Evolutionary conservation across 2,797 vertebrate genomes (phyloP), one percentile per base, ranked within the genome.

Genomic region (Scleropages formosus): DNA sequence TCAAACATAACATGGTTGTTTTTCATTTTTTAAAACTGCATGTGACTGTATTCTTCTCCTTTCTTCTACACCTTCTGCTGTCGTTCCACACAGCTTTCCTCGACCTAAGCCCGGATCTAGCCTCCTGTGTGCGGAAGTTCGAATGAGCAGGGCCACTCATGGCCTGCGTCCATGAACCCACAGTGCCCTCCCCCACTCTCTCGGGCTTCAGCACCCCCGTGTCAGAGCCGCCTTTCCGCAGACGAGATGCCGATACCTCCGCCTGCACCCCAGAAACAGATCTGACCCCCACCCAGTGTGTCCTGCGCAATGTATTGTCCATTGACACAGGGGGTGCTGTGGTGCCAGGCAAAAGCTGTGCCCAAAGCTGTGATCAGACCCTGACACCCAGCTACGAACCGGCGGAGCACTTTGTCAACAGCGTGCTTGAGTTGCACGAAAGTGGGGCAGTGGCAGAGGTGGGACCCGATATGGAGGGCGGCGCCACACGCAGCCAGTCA

Each of bases 261-360:
- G 95, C 94, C 64, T 95, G 95, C 88, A 96, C 95, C 73, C 95
- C 96, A 0, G 95, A 96, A 80, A 95, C 94, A 84, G 95, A 97
- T 84, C 90, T 97, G 78, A 97, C 96, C 3, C 96, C 96, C 1
- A 97, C 96, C 18, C 96, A 98, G 85, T 97, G 96, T 75, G 96
- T 96, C 49, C 88, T 97, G 47, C 93, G 95, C 60, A 96, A 96
- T 4, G 95, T 96, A 70, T 90, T 97, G 77, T 95, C 95, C 75
- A 91, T 95, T 7, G 88, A 95, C 72, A 94, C 91, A 0, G 92
- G 93, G 59, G 87, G 87, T 8, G 87, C 87, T 7, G 83, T 87
- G 0, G 90, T 90, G 56, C 80, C 85, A 0, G 44, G n/a, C 22
- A 73, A 58, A 27, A 63, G 78, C 16, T 47, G 60, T 39, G 53